Evolutionary conservation across 2,888 invertebrate species (phyloP).

Genomic region (Eristalis pertinax): DNA sequence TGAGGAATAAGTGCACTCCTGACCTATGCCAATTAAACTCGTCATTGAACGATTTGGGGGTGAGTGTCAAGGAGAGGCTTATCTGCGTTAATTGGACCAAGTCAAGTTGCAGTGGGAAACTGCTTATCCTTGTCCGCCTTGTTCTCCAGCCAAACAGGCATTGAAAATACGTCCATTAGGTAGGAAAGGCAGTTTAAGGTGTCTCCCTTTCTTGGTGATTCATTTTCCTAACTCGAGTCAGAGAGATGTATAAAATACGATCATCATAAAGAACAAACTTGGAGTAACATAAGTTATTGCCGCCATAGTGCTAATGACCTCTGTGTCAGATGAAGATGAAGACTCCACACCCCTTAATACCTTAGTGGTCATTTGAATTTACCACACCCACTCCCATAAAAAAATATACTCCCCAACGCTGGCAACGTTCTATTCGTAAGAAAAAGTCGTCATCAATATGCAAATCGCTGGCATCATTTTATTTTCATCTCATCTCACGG

Average conservation of each 20-base stretch:
- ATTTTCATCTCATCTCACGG: neutral
- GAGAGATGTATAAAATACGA: neutral
- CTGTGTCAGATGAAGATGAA: neutral
- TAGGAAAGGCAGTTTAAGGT: neutral
- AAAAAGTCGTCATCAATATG: conserved; percentile 1
- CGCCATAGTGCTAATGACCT: neutral
- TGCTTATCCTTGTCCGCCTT: neutral
- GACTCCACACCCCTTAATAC: neutral
- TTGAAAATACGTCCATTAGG: neutral
- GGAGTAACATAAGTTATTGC: neutral
- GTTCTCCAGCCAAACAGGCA: neutral
- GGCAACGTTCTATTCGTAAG: neutral
- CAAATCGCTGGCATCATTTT: neutral
- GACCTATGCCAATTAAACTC: conserved; percentile 21
- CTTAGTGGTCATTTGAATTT: neutral
- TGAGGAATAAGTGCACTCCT: neutral
- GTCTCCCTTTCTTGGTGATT: neutral
- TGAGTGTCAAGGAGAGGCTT: neutral
- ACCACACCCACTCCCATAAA: neutral
- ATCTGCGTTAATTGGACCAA: neutral
- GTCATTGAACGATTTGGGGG: neutral
- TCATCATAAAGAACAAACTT: neutral
- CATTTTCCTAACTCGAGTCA: neutral
- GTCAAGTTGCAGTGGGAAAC: too few relatives aligned
- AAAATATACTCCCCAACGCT: neutral